Conservation (phyloP, 2,888 invertebrate genomes). For the Lasioglossum zephyrum region DNA sequence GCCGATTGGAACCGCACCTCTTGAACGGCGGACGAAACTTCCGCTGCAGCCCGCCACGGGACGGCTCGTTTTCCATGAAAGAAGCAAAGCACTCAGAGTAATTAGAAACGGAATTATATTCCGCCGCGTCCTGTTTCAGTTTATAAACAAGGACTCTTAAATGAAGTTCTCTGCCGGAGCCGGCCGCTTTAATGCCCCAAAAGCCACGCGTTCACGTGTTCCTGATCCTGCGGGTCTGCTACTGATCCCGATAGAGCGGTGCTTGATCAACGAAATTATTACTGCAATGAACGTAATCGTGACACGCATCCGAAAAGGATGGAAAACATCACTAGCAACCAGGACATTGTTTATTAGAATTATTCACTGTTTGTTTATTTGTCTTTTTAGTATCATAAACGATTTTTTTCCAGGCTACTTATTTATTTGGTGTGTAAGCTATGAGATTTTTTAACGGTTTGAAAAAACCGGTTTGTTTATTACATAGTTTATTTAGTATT, state of each 20-base stretch:
- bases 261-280: not conserved
- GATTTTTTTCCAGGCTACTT: not conserved
- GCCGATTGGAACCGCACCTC: conserved; percentile 62
- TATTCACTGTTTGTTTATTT: not conserved
- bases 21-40: conserved; percentile 75
- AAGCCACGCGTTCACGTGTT: conserved; percentile 65
- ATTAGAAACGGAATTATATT: conserved; percentile 83
- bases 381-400: too few species aligned
- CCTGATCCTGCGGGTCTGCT: conserved; percentile 27
- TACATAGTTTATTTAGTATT: too few species aligned
- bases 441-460: too few species aligned
- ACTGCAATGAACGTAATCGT: not conserved
- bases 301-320: not conserved
- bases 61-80: conserved; percentile 77
- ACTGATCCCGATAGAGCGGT: not conserved
- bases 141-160: conserved; percentile 83
- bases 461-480: too few species aligned
- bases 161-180: conserved; percentile 76
- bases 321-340: not conserved
- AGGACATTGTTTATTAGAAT: not conserved
- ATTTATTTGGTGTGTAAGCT: not conserved
- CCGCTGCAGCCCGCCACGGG: conserved; percentile 58
- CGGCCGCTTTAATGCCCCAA: conserved; percentile 69
- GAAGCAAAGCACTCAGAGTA: conserved; percentile 82
- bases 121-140: conserved; percentile 82